Evolutionary conservation across 2,888 invertebrate genomes (phyloP), one percentile per base, ranked within the genome.

Genomic region (Panopea generosa): DNA sequence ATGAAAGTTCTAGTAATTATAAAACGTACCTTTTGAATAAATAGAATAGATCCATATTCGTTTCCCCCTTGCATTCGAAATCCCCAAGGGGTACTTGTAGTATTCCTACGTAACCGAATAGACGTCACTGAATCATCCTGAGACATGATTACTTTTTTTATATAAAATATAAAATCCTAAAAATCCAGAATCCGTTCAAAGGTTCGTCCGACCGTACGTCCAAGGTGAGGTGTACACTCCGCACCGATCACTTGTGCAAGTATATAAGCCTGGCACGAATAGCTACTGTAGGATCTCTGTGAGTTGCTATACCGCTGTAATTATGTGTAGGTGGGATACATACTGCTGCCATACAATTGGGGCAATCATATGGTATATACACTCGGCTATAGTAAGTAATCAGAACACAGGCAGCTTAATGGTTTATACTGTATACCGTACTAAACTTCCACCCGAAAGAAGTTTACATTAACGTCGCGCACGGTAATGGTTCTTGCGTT

Each of bases 11-110:
- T n/a, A n/a, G n/a, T n/a, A n/a, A n/a, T n/a, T n/a, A n/a, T n/a
- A n/a, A n/a, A n/a, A 29, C 87, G 66, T 78, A 91, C 90, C 87
- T 89, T 89, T 65, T 89, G 88, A 45, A 91, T 87, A 69, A 84
- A 88, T 14, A 91, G 70, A 27, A 84, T 84, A 29, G 82, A 74
- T 27, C 86, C 88, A 62, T 84, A 87, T 59, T 91, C 91, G 45
- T 77, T 60, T 9, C 91, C 91, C 22, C 91, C 91, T 71, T 90
- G 88, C 86, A 91, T 86, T 27, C 88, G 86, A 85, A 91, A 91
- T 61, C 90, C 90, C 90, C 90, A 91, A 38, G 88, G 87, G 56
- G 86, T 86, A 49, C 88, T 84, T 18, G 87, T 87, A 43, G 87
- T 85, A 26, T 82, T 75, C 38, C 90, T 80, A 49, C 89, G 75